These are phyloP conservation scores for Dryomyza anilis DNA, from an alignment of 2,888 invertebrate species.

Conservation along the genomic window DNA sequence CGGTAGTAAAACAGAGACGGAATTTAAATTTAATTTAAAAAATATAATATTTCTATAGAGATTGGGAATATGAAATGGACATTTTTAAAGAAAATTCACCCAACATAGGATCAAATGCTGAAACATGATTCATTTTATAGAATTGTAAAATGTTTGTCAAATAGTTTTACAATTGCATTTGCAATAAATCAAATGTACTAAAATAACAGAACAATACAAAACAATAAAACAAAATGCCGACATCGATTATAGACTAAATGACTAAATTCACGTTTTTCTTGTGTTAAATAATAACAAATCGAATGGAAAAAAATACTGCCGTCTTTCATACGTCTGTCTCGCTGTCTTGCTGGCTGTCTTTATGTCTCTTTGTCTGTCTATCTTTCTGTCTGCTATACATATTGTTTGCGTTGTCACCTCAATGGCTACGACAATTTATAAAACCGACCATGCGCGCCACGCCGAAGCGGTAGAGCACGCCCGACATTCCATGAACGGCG, in stretches of 20 bases:
- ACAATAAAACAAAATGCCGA: neutral
- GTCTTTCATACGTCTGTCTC: neutral
- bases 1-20: no score
- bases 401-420: neutral
- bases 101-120: no score
- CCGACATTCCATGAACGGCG: neutral
- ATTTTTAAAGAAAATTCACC: no score
- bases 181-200: no score
- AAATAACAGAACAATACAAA: neutral
- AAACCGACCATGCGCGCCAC: no score
- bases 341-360: neutral
- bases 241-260: neutral
- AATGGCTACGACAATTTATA: neutral
- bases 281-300: neutral
- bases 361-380: neutral
- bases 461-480: neutral
- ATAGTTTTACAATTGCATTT: no score
- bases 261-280: neutral
- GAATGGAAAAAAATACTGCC: neutral
- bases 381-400: neutral
- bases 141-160: no score
- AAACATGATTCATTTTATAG: no score
- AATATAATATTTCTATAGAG: no score
- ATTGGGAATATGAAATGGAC: no score
- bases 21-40: no score